Conservation (phyloP, 1,140 invertebrate species). For the Eciton burchellii region DNA sequence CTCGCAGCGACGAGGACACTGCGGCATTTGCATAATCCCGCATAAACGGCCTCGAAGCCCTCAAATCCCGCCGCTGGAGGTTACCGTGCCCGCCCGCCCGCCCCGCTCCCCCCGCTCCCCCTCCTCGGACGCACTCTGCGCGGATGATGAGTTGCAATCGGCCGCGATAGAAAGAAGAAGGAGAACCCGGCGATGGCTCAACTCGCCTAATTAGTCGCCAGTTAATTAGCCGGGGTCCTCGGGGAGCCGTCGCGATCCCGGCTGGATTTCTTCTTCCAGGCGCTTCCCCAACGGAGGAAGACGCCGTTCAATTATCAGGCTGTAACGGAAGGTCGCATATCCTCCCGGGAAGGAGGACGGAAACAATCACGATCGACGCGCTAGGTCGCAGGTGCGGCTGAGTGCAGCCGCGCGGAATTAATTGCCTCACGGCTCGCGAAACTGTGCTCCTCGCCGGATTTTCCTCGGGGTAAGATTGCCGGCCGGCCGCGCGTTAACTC, state of each 20-base stretch:
- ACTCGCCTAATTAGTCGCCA: slow-evolving; percentile 19
- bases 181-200: neutral
- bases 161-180: too few species aligned
- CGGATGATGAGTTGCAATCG: slow-evolving; percentile 20
- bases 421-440: slow-evolving; percentile 47
- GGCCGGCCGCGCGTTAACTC: too few species aligned
- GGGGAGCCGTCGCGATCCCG: neutral
- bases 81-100: too few species aligned
- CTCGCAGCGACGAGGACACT: slow-evolving; percentile 46
- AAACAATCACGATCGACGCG: slow-evolving; percentile 58
- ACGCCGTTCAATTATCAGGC: slow-evolving; percentile 59
- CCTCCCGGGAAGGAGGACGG: slow-evolving; percentile 15
- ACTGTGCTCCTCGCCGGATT: slow-evolving; percentile 31
- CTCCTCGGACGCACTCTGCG: too few species aligned
- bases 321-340: slow-evolving; percentile 56
- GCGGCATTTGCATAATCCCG: slow-evolving; percentile 58
- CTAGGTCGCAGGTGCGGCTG: slow-evolving; percentile 49
- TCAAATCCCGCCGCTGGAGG: slow-evolving; percentile 44
- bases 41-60: slow-evolving; percentile 49
- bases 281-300: slow-evolving; percentile 40
- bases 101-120: too few species aligned
- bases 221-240: slow-evolving; percentile 38
- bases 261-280: slow-evolving; percentile 41
- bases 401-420: slow-evolving; percentile 60
- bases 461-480: slow-evolving; percentile 29